Conservation (phyloP, 92 coral and sea anemone genomes). For the Diadumene lineata region DNA sequence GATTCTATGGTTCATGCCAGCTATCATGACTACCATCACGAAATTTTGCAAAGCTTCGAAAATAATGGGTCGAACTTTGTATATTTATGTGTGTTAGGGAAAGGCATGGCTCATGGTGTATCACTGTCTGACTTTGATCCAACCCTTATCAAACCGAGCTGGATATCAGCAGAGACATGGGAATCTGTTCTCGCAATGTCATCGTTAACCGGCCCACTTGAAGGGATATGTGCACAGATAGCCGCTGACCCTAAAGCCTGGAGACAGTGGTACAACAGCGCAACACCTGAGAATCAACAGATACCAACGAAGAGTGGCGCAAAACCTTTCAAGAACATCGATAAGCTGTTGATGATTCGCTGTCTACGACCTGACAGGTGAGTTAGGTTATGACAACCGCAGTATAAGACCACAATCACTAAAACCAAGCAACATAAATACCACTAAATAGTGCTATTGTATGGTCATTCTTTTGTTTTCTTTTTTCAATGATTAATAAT, state of each 20-base stretch:
- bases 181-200: slow-evolving; percentile 80
- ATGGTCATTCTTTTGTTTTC: too few relatives aligned
- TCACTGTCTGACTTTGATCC: slow-evolving; percentile 96
- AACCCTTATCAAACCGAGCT: slow-evolving; percentile 87
- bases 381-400: neutral
- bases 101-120: slow-evolving; percentile 54
- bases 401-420: neutral
- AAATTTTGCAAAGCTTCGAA: too few relatives aligned
- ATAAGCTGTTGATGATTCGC: slow-evolving; percentile 76
- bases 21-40: too few relatives aligned
- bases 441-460: too few relatives aligned
- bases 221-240: slow-evolving; percentile 89
- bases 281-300: slow-evolving; percentile 63
- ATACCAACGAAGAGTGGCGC: slow-evolving; percentile 51
- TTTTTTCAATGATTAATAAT: too few relatives aligned
- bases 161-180: slow-evolving; percentile 82
- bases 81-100: too few relatives aligned
- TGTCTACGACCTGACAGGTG: slow-evolving; percentile 79
- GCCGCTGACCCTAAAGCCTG: slow-evolving; percentile 80
- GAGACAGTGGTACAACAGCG: slow-evolving; percentile 84
- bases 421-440: too few relatives aligned
- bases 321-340: slow-evolving; percentile 29
- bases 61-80: too few relatives aligned
- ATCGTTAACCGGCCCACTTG: slow-evolving; percentile 82
- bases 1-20: too few relatives aligned